phyloP scores from a whole-genome alignment of 2,113 vertebrate species.

The Maylandia zebra region DNA sequence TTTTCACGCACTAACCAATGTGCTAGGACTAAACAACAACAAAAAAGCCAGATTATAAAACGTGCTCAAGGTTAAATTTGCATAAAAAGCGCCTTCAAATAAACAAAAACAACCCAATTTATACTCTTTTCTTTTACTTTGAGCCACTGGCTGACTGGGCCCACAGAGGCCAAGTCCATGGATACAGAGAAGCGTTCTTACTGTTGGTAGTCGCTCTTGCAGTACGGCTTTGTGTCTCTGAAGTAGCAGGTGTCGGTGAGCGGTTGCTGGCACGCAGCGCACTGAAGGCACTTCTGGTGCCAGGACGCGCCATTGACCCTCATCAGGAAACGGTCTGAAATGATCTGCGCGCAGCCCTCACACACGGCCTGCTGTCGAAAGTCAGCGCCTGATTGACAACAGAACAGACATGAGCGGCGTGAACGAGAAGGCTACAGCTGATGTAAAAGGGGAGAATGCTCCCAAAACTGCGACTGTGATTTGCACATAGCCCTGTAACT shows the following conservation, averaged over 20 bases:
- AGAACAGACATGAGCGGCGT: background rate
- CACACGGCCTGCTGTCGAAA: conserved; percentile 70
- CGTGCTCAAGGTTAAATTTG: background rate
- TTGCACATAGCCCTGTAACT: background rate
- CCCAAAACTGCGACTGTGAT: background rate
- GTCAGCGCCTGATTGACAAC: conserved; percentile 58
- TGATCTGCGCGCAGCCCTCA: conserved; percentile 84
- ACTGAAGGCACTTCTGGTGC: conserved; percentile 91
- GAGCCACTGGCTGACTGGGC: background rate
- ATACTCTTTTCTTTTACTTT: background rate
- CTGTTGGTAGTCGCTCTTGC: conserved; percentile 91
- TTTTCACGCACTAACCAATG: background rate
- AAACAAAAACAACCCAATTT: background rate
- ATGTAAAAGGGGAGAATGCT: background rate
- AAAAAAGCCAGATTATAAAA: background rate
- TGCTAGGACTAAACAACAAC: background rate
- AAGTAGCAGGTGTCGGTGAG: conserved; percentile 89
- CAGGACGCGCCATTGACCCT: conserved; percentile 87
- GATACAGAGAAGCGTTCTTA: conserved; percentile 39
- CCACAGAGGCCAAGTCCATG: background rate
- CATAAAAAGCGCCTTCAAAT: background rate
- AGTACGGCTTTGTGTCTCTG: conserved; percentile 85
- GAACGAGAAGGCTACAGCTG: background rate
- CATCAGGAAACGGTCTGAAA: conserved; percentile 90
- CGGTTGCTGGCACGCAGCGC: conserved; percentile 84